Evolutionary conservation across 2,797 vertebrate genomes (phyloP), one percentile per base, ranked within the genome.

Genomic region (Tokudaia tokunoshimensis): DNA sequence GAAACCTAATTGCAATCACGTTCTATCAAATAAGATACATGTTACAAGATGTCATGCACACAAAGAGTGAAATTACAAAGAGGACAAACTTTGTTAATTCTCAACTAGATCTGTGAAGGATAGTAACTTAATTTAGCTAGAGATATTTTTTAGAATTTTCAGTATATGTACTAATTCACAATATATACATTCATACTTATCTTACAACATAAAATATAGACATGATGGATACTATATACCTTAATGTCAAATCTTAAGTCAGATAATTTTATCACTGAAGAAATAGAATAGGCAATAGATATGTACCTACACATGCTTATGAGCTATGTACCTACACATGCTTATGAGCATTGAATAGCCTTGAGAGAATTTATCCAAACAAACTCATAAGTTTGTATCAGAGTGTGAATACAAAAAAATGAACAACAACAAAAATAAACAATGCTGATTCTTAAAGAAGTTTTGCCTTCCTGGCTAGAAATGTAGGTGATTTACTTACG

Each of bases 1-100:
- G 92, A 95, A 78, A 55, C 29, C 91, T 93, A 87, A 96, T 31
- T 93, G 72, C 92, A 97, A 92, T 97, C 20, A 85, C 89, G 76
- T 95, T 95, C 34, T 82, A 55, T 83, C 93, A 97, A 94, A 85
- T 85, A 93, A 96, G 81, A 94, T 92, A 61, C 92, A 95, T 88
- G 80, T 15, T 52, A 65, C 22, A 95, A 96, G 85, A 96, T 92
- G 92, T 2, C 31, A 6, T 65, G 12, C 74, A 72, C 65, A 82
- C 29, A 41, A 87, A 96, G 83, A 94, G 92, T 92, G 81, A 93
- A 96, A 93, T 2, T 57, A 52, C 19, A 34, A 96, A 59, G 50
- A 95, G 94, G 97, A 84, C 74, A 94, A 89, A 96, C 65, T 52
- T 92, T 91, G 81, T 41, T 94, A 92, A 93, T 95, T 93, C 83